A percentile compares a stretch with the other conserved stretches of the same genome.
These are phyloP conservation scores for Varroa destructor DNA, from an alignment of 1,140 invertebrate species.

Conservation along the genomic window DNA sequence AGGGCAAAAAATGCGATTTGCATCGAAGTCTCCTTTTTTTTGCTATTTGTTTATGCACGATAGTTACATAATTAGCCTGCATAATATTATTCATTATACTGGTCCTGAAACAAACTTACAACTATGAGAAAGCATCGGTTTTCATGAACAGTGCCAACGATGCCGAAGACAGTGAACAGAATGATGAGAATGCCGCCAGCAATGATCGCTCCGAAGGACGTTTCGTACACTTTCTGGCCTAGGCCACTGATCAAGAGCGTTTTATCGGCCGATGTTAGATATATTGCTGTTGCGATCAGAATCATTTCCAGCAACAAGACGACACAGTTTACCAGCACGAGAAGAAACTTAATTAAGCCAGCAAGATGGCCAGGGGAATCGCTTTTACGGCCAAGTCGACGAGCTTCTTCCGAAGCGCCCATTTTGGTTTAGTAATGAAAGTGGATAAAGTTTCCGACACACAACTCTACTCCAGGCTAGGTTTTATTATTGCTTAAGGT, in stretches of 20 bases:
- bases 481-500: too few species aligned
- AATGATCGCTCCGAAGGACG: slow-evolving; percentile 62
- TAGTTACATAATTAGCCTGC: too few species aligned
- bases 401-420: too few species aligned
- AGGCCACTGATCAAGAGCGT: neutral
- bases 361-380: too few species aligned
- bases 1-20: too few species aligned
- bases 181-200: slow-evolving; percentile 59
- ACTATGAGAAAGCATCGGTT: slow-evolving; percentile 73
- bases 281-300: neutral
- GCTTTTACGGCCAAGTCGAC: too few species aligned
- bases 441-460: too few species aligned
- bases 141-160: slow-evolving; percentile 68
- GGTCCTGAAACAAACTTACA: slow-evolving; percentile 45
- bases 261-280: neutral
- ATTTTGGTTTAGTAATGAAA: too few species aligned
- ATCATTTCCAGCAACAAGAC: neutral
- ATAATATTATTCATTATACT: too few species aligned
- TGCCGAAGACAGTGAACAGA: slow-evolving; percentile 66
- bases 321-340: neutral
- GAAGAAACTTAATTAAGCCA: neutral
- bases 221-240: slow-evolving; percentile 49
- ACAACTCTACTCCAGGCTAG: too few species aligned
- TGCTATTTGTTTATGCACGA: too few species aligned
- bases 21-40: too few species aligned